Evolutionary conservation across 2,113 vertebrate species (phyloP).

Genomic region (Glaucomys volans): DNA sequence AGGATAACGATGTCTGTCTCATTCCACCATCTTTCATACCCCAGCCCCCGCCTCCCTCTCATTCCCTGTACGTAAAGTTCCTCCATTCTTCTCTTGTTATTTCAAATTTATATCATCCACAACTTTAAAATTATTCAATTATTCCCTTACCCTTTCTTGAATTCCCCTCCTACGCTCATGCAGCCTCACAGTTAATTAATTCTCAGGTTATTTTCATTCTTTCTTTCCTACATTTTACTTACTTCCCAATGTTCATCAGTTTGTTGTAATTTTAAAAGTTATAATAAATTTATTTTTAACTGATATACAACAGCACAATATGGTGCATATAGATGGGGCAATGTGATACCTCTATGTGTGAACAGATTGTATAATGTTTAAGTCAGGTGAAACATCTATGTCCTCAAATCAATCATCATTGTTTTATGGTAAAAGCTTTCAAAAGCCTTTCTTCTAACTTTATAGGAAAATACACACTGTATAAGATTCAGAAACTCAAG

Average conservation of each 20-base stretch:
- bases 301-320: background rate
- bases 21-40: too few relatives aligned
- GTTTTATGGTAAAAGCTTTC: background rate
- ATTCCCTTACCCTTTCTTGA: background rate
- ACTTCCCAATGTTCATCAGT: background rate
- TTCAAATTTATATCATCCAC: background rate
- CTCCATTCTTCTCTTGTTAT: too few relatives aligned
- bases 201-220: background rate
- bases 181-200: background rate
- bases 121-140: background rate
- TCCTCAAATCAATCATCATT: background rate
- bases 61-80: too few relatives aligned
- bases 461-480: background rate
- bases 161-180: background rate
- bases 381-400: background rate
- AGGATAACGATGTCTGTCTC: too few relatives aligned
- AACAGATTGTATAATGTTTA: background rate
- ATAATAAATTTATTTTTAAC: background rate
- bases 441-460: background rate
- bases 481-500: background rate
- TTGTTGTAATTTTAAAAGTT: background rate
- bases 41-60: too few relatives aligned
- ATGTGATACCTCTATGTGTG: background rate
- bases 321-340: background rate
- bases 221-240: background rate